phyloP scores from a whole-genome alignment of 1,140 invertebrate species.

The Tetranychus cinnabarinus region DNA sequence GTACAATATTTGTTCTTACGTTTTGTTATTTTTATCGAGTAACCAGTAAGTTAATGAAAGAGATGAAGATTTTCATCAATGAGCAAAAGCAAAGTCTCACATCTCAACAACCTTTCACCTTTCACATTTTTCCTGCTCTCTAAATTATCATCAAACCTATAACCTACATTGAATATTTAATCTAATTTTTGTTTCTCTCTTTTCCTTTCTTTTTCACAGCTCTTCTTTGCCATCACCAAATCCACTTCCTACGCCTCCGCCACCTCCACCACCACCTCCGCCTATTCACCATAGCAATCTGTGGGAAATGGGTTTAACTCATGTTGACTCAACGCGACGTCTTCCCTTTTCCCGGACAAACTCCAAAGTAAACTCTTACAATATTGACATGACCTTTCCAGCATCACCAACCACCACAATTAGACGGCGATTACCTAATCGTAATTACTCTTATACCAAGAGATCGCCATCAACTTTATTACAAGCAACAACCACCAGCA shows the following conservation, averaged over 20 bases:
- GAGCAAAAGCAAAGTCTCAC: not conserved
- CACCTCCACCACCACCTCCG: constrained; percentile 1
- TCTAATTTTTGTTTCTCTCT: not conserved
- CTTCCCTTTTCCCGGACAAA: not conserved
- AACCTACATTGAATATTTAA: not conserved
- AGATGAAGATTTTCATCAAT: not conserved
- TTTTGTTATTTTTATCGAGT: too few relatives aligned
- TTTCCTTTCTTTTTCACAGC: not conserved
- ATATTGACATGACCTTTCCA: not conserved
- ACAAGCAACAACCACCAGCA: too few relatives aligned
- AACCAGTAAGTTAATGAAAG: too few relatives aligned
- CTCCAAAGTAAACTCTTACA: not conserved
- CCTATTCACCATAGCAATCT: not conserved
- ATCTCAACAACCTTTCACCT: not conserved
- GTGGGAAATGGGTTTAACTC: not conserved
- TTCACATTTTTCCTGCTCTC: not conserved
- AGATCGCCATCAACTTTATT: too few relatives aligned
- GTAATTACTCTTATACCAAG: not conserved
- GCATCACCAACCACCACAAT: not conserved
- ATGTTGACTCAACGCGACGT: not conserved
- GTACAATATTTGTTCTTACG: too few relatives aligned
- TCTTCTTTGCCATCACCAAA: not conserved
- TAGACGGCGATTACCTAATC: not conserved
- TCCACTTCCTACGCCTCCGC: not conserved
- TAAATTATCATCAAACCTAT: not conserved